Base-by-base conservation (phyloP, 2,888 invertebrate genomes). In the Unio pictorum region DNA sequence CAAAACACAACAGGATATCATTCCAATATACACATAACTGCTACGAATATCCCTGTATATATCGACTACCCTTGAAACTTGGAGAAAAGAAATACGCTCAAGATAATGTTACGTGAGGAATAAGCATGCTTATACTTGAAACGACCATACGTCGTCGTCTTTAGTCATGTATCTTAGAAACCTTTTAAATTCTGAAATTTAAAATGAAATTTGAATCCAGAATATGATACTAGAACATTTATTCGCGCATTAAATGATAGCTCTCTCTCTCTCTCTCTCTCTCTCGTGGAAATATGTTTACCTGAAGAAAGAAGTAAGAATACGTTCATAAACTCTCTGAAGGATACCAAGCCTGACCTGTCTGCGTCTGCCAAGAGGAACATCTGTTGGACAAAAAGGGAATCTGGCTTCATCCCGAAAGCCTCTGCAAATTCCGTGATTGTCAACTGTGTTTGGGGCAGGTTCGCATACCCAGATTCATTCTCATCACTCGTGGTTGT, bases 301-400 rank as follows among this genome's bases (percentile, higher is more conserved):
- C 91, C 91, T 83, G 92, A 92, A 0, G 92, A 90, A 84, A 93
- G 92, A 73, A 93, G 91, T 17, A 92, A 91, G 68, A 93, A 90
- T 84, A 93, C 91, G 84, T 93, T 92, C 64, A 92, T 87, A 84
- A 93, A 93, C 84, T 93, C 93, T 66, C 92, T 90, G 84, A 93
- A 93, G 4, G 92, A 92, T 68, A 93, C 92, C 81, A 92, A 93
- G 3, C 93, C 93, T 83, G 92, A 92, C 75, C 91, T 89, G 80
- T 93, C 92, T 74, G 91, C 91, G 85, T 93, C 93, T 8, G 92
- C 91, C 58, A 93, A 81, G 8, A 89, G 79, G 84, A 93, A 93
- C 92, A 93, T 93, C 86, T 91, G 88, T 67, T 90, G 86, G 17
- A 93, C 92, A 86, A 93, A 93, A 77, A 91, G 90, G 1, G 92